Evolutionary conservation across 2,888 invertebrate species (phyloP).

Genomic region (Octodonta nipae): DNA sequence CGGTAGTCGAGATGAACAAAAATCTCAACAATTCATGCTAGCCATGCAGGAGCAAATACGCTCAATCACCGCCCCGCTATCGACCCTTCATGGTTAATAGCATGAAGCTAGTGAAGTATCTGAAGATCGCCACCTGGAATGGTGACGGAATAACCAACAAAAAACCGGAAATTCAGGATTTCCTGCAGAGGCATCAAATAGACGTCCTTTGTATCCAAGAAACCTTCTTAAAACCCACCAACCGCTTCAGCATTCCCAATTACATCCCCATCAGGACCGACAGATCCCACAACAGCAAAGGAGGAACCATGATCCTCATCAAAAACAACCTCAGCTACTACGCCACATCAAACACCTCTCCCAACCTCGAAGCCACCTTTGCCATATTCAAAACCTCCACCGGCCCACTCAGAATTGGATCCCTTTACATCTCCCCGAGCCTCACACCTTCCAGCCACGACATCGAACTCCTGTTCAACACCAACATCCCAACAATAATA

Average conservation of each 20-base stretch:
- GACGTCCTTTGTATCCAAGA: neutral
- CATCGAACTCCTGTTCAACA: neutral
- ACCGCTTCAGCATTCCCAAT: neutral
- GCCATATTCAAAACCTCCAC: neutral
- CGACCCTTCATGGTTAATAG: neutral
- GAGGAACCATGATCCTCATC: neutral
- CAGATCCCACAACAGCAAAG: neutral
- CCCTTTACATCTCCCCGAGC: neutral
- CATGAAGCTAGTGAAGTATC: neutral
- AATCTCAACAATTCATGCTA: neutral
- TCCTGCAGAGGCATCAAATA: neutral
- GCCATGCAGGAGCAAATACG: neutral
- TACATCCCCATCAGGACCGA: neutral
- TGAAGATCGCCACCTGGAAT: neutral
- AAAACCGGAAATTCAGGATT: neutral
- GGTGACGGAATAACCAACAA: neutral
- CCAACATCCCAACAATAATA: neutral
- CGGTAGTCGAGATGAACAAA: neutral
- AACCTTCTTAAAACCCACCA: neutral
- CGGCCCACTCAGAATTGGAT: neutral
- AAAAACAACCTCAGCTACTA: neutral
- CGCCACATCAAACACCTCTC: neutral
- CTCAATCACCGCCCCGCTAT: neutral
- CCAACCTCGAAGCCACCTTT: neutral
- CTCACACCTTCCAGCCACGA: neutral